Percentiles rank a stretch among this genome's conserved stretches.
Evolutionary conservation across 1,140 invertebrate species (phyloP).

Genomic region (Ptiloglossa arizonensis): DNA sequence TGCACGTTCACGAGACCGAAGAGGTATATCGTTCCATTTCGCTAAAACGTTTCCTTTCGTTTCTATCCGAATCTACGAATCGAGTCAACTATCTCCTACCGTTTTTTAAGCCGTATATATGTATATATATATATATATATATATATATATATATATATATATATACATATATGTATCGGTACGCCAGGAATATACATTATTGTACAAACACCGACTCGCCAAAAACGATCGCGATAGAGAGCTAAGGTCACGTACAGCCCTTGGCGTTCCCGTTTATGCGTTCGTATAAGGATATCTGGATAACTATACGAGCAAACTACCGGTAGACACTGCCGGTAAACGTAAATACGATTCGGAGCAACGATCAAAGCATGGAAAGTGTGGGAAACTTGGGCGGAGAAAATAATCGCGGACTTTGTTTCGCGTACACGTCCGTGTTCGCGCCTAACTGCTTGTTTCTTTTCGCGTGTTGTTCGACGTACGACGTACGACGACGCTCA

Average conservation of each 20-base stretch:
- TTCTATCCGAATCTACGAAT: background rate
- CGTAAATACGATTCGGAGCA: background rate
- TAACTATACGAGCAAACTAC: background rate
- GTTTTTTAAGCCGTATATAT: no score
- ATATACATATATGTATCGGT: no score
- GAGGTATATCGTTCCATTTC: conserved; percentile 69
- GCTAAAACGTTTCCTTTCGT: background rate
- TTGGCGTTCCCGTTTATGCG: background rate
- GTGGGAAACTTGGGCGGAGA: conserved; percentile 79
- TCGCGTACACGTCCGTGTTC: conserved; percentile 22
- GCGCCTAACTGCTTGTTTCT: background rate
- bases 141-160: no score
- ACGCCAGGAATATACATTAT: no score
- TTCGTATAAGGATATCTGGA: background rate
- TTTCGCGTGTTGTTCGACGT: background rate
- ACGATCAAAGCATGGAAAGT: conserved; percentile 74
- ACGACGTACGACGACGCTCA: no score
- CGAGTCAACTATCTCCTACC: no score
- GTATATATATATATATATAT: no score
- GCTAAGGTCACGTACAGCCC: background rate
- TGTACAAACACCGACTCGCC: no score
- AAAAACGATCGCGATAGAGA: background rate
- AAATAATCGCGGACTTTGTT: conserved; percentile 77
- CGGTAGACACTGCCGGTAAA: background rate
- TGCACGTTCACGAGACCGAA: conserved; percentile 73